Evolutionary conservation across 2,113 vertebrate species (phyloP).

Genomic region (Pteronura brasiliensis): DNA sequence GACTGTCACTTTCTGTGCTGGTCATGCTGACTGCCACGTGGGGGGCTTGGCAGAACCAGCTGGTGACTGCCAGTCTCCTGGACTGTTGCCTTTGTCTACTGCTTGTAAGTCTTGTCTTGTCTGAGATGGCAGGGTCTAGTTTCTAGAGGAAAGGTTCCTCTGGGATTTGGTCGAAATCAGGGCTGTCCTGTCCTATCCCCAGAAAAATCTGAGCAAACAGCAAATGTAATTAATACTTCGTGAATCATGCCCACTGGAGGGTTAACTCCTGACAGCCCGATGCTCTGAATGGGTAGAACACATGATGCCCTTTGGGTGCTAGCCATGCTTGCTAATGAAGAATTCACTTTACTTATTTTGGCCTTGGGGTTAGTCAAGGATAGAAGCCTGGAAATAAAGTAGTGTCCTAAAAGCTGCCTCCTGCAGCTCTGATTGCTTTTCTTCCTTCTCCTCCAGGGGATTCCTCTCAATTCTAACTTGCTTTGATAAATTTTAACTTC

Average conservation of each 20-base stretch:
- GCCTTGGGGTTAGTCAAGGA: conserved; percentile 61
- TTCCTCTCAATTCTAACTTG: neutral
- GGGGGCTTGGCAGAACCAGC: neutral
- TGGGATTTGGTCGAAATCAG: conserved; percentile 49
- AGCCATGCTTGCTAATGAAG: conserved; percentile 58
- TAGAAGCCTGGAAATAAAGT: conserved; percentile 54
- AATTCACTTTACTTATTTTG: conserved; percentile 59
- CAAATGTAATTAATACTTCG: conserved; percentile 45
- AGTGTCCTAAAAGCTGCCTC: neutral
- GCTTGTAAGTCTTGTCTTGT: conserved; percentile 52
- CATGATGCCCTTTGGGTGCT: conserved; percentile 12
- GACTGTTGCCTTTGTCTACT: conserved; percentile 23
- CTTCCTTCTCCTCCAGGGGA: neutral
- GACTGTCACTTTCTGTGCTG: neutral
- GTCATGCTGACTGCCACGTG: neutral
- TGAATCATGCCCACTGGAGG: conserved; percentile 16
- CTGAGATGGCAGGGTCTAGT: conserved; percentile 6
- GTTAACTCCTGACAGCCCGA: neutral
- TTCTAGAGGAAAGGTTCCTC: conserved; percentile 47
- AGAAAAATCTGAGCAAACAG: conserved; percentile 30
- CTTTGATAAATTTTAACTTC: conserved; percentile 20
- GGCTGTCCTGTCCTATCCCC: neutral
- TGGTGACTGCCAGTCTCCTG: conserved; percentile 34
- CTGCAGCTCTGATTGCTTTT: conserved; percentile 9
- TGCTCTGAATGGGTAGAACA: conserved; percentile 51